Conservation (phyloP, 2,888 invertebrate genomes). For the Acrobasis repandana region DNA sequence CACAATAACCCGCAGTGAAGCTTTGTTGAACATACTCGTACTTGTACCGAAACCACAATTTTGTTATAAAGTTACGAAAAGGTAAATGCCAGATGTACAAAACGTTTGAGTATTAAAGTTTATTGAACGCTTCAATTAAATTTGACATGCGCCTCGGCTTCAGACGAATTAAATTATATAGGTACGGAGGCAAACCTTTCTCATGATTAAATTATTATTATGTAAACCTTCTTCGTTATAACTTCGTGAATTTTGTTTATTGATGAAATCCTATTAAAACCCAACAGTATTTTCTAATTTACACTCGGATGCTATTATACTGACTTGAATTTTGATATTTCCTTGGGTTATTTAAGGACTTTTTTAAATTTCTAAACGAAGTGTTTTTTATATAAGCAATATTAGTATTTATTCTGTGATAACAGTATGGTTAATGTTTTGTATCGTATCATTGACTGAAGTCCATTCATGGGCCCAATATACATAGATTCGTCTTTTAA, state of each 20-base stretch:
- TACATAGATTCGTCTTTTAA: no score
- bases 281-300: not conserved
- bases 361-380: no score
- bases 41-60: not conserved
- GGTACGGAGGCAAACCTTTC: not conserved
- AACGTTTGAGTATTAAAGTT: not conserved
- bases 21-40: no score
- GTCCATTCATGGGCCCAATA: no score
- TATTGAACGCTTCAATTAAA: not conserved
- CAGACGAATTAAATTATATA: not conserved
- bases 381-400: no score
- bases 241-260: not conserved
- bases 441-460: no score
- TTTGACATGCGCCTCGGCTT: not conserved
- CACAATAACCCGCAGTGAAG: no score
- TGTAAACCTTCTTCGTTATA: not conserved
- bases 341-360: no score
- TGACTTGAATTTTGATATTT: no score
- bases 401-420: no score
- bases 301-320: no score
- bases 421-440: no score
- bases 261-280: not conserved
- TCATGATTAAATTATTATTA: not conserved
- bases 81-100: not conserved
- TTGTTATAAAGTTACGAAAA: not conserved